phyloP scores from a whole-genome alignment of 2,888 invertebrate species.

The Mesorhabditis spiculigera region DNA sequence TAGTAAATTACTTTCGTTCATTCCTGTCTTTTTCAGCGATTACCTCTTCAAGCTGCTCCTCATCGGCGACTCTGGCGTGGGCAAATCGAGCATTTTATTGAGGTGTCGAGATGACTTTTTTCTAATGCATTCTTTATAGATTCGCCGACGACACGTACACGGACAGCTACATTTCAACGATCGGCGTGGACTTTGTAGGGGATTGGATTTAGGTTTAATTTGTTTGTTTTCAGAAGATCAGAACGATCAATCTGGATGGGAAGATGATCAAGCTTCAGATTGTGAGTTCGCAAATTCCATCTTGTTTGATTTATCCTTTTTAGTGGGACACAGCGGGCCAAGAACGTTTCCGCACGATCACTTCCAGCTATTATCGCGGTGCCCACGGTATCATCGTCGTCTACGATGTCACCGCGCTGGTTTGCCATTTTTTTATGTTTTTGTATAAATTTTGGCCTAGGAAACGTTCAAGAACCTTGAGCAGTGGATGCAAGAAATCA shows the following conservation, averaged over 20 bases:
- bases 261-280: slow-evolving; percentile 99
- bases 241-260: slow-evolving; percentile 96
- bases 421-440: slow-evolving; percentile 29
- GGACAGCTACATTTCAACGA: slow-evolving; percentile 99
- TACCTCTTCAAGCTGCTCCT: slow-evolving; percentile 95
- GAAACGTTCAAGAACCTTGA: slow-evolving; percentile 99
- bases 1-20: too few species aligned
- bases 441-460: slow-evolving; percentile 50
- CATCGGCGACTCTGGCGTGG: slow-evolving; percentile 97
- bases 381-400: slow-evolving; percentile 99
- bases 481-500: slow-evolving; percentile 99
- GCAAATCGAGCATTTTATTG: slow-evolving; percentile 91
- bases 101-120: slow-evolving; percentile 55
- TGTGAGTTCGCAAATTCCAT: slow-evolving; percentile 63
- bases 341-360: slow-evolving; percentile 97
- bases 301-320: slow-evolving; percentile 9
- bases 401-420: slow-evolving; percentile 97
- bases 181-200: slow-evolving; percentile 96
- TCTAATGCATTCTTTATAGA: too few species aligned
- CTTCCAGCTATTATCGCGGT: slow-evolving; percentile 97
- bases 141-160: slow-evolving; percentile 99
- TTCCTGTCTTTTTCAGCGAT: slow-evolving; percentile 71
- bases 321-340: slow-evolving; percentile 77
- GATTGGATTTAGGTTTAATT: slow-evolving; percentile 9
- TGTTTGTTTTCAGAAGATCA: slow-evolving; percentile 82